Evolutionary conservation across 2,888 invertebrate species (phyloP), one percentile per base, ranked within the genome.

Genomic region (Laothoe populi): DNA sequence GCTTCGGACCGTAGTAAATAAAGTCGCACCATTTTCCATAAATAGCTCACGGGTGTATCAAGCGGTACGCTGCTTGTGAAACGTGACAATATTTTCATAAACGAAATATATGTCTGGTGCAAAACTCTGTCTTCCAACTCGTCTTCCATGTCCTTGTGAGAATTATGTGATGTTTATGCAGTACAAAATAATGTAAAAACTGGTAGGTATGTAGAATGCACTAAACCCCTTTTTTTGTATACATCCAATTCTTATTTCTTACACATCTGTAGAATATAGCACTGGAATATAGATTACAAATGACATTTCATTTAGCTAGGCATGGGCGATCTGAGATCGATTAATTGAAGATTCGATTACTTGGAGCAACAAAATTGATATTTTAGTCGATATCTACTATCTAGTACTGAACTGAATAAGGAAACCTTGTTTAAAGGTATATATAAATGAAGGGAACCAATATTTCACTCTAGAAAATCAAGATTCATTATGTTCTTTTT

Each of bases 101-200:
- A 96, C 71, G 97, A 96, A 71, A 96, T 90, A 88, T 97, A 97
- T 38, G 97, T 96, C 94, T 97, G 97, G 88, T 97, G 96, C 78
- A 97, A 93, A 78, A 97, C 95, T 94, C 95, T 95, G 80, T 97
- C 97, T 92, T 98, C 97, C 81, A 97, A 93, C 93, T 97, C 97
- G 96, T 98, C 97, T 95, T 98, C 98, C 98, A 98, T 98, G 80
- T 88, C 91, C 86, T 79, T 78, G 74, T 64, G 62, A 40, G 26
- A 45, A n/a, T n/a, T 59, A 46, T 35, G 46, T 49, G 7, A 63
- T 72, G 65, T 63, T 72, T 67, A 66, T 63, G 64, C 65, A 70
- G 71, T 62, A 72, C 67, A 70, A 64, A 19, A 13, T 58, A 49
- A 5, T 44, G 21, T 26, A 42, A 49, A 60, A 40, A 26, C 2